phyloP scores from a whole-genome alignment of 2,113 vertebrate genomes.

The Craseonycteris thonglongyai region DNA sequence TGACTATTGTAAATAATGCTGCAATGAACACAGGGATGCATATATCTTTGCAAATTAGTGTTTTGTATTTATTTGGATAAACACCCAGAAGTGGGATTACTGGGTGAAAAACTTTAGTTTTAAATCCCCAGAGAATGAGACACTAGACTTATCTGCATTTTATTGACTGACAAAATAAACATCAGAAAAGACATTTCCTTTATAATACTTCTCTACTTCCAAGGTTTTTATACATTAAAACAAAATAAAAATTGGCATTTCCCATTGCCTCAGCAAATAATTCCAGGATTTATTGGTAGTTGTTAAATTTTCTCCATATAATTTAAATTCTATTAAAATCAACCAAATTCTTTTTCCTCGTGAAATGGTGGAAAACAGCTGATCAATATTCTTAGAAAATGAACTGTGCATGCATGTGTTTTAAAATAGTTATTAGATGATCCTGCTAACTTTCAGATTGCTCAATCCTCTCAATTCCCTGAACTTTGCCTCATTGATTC shows the following conservation, averaged over 20 bases:
- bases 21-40: no score
- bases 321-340: constrained; percentile 25
- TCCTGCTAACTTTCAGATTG: not conserved
- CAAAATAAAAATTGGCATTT: not conserved
- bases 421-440: not conserved
- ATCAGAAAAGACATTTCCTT: not conserved
- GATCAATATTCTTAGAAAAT: not conserved
- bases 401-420: not conserved
- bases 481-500: not conserved
- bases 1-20: not conserved
- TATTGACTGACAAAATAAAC: not conserved
- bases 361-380: not conserved
- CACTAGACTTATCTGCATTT: not conserved
- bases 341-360: not conserved
- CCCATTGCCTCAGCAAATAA: not conserved
- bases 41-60: not conserved
- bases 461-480: not conserved
- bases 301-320: not conserved
- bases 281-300: not conserved
- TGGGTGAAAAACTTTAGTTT: not conserved
- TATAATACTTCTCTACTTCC: not conserved
- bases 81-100: not conserved
- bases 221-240: constrained; percentile 12
- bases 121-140: not conserved
- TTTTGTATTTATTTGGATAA: not conserved